phyloP scores from a whole-genome alignment of 2,888 invertebrate species.

The Trissonchulus sp. region DNA sequence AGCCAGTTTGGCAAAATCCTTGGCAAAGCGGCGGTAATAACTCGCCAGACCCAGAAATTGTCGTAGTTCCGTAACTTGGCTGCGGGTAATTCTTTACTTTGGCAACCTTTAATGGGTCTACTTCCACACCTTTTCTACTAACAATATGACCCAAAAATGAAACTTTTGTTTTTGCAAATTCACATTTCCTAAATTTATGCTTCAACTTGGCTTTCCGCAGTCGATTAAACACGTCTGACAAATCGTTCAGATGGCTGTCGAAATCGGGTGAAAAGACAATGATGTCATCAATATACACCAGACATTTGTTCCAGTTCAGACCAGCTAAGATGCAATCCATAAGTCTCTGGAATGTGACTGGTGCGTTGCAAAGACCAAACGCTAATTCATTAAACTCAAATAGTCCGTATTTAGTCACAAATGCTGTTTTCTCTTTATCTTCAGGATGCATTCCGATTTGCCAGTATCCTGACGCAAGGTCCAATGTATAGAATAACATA shows the following conservation, averaged over 20 bases:
- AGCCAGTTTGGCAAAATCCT: background rate
- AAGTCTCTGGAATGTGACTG: slow-evolving; percentile 38
- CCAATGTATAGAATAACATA: slow-evolving; percentile 36
- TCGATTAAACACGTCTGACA: background rate
- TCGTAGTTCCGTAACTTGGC: background rate
- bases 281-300: slow-evolving; percentile 39
- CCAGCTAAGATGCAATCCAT: slow-evolving; percentile 37
- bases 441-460: slow-evolving; percentile 33
- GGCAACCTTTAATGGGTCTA: background rate
- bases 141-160: background rate
- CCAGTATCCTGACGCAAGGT: slow-evolving; percentile 36
- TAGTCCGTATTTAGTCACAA: slow-evolving; percentile 35
- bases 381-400: slow-evolving; percentile 37
- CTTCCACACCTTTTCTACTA: background rate
- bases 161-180: background rate
- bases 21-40: slow-evolving; percentile 16
- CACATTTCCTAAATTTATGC: background rate
- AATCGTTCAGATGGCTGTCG: background rate
- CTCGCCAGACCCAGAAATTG: slow-evolving; percentile 1
- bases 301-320: slow-evolving; percentile 32
- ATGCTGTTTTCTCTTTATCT: slow-evolving; percentile 38
- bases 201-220: background rate
- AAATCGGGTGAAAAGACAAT: slow-evolving; percentile 31
- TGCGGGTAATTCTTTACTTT: background rate
- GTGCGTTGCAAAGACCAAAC: slow-evolving; percentile 38